Evolutionary conservation across 2,797 vertebrate species (phyloP).

Genomic region (Cygnus olor): DNA sequence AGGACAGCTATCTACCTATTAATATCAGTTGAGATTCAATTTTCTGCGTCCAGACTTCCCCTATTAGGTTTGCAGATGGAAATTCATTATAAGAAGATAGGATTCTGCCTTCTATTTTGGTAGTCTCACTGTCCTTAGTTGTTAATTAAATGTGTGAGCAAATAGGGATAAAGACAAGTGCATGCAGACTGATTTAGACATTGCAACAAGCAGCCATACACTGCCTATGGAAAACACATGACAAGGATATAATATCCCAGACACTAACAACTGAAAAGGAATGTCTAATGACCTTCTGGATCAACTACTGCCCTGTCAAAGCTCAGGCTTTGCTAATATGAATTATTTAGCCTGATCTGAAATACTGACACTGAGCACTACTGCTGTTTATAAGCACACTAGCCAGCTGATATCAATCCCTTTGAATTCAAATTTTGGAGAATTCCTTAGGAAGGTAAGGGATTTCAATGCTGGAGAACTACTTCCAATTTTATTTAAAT

Average conservation of each 20-base stretch:
- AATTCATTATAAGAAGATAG: slow-evolving; percentile 49
- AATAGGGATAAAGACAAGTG: neutral
- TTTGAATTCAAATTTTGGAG: neutral
- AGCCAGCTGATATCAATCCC: neutral
- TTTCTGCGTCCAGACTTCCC: slow-evolving; percentile 22
- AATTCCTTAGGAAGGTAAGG: neutral
- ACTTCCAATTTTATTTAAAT: neutral
- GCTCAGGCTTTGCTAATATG: neutral
- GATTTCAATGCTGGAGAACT: neutral
- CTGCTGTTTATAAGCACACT: neutral
- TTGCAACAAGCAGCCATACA: neutral
- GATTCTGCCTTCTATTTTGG: slow-evolving; percentile 52
- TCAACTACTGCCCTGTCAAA: neutral
- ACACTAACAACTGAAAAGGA: neutral
- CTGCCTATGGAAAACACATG: neutral
- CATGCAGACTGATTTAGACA: slow-evolving; percentile 25
- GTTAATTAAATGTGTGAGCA: slow-evolving; percentile 61
- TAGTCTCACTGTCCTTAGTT: slow-evolving; percentile 31
- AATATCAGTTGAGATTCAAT: neutral
- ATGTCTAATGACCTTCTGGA: neutral
- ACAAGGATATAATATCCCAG: neutral
- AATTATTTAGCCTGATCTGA: neutral
- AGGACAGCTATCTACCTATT: slow-evolving; percentile 11
- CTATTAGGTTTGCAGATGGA: slow-evolving; percentile 8
- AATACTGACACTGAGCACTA: neutral